phyloP scores from a whole-genome alignment of 2,888 invertebrate species.

The Atethmia centrago region DNA sequence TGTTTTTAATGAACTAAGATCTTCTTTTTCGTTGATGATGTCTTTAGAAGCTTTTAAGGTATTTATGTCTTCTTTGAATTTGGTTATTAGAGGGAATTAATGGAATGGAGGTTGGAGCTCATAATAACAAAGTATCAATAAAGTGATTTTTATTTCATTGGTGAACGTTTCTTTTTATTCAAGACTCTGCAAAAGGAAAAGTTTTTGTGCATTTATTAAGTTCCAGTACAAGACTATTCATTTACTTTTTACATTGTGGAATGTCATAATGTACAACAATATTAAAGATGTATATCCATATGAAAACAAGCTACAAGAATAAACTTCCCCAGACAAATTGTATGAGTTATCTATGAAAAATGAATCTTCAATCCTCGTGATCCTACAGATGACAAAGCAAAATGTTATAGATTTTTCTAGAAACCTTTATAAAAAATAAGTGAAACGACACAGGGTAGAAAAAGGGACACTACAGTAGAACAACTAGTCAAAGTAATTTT shows the following conservation, averaged over 20 bases:
- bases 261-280: not conserved
- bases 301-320: not conserved
- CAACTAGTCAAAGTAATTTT: not conserved
- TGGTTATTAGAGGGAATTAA: not conserved
- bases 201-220: not conserved
- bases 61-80: slow-evolving; percentile 26
- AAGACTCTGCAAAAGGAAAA: too few species aligned
- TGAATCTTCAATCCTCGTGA: slow-evolving; percentile 6
- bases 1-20: slow-evolving; percentile 40
- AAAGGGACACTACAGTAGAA: not conserved
- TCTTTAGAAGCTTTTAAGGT: slow-evolving; percentile 17
- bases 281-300: not conserved
- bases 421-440: not conserved
- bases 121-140: not conserved
- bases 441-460: not conserved
- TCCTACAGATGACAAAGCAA: slow-evolving; percentile 23
- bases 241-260: not conserved
- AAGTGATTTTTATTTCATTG: not conserved
- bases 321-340: slow-evolving; percentile 5
- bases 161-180: not conserved
- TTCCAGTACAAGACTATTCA: not conserved
- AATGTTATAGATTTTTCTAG: slow-evolving; percentile 13
- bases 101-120: not conserved
- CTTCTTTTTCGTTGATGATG: slow-evolving; percentile 35
- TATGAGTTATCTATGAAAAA: slow-evolving; percentile 19